A percentile compares a stretch with the other conserved stretches of the same genome.
phyloP scores from a whole-genome alignment of 2,113 vertebrate genomes.

The Rhadina sibilatrix region DNA sequence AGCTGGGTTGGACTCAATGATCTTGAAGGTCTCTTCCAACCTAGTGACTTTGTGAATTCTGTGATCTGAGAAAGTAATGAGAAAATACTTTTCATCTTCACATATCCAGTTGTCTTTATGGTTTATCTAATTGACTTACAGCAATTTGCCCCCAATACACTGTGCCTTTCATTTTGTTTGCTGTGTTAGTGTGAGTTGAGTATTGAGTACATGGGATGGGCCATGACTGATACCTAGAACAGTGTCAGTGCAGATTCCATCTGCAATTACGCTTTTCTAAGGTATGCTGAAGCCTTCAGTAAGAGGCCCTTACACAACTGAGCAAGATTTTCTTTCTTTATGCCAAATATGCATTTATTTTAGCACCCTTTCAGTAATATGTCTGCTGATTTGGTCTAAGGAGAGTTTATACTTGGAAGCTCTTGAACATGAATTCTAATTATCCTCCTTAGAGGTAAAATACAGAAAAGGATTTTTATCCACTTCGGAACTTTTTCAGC shows the following conservation, averaged over 20 bases:
- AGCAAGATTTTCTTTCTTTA: not conserved
- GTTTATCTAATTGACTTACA: not conserved
- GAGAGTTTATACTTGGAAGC: not conserved
- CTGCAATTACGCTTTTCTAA: not conserved
- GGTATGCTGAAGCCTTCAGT: not conserved
- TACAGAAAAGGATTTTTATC: not conserved
- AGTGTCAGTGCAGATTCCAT: not conserved
- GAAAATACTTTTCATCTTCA: not conserved
- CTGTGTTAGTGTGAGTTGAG: not conserved
- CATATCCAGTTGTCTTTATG: fast-evolving
- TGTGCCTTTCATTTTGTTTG: not conserved
- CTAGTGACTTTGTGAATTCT: not conserved
- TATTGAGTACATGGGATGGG: not conserved
- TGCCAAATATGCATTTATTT: not conserved
- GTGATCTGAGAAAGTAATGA: not conserved
- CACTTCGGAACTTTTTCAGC: not conserved
- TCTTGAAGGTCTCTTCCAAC: not conserved
- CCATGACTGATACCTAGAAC: not conserved
- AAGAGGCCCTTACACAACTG: not conserved
- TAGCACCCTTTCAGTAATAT: not conserved
- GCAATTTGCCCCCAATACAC: not conserved
- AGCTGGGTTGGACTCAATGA: not conserved
- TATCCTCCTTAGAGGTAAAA: not conserved
- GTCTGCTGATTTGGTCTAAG: not conserved
- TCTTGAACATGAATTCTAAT: not conserved